Conservation (phyloP, 2,113 vertebrate species). For the Microtus richardsoni region DNA sequence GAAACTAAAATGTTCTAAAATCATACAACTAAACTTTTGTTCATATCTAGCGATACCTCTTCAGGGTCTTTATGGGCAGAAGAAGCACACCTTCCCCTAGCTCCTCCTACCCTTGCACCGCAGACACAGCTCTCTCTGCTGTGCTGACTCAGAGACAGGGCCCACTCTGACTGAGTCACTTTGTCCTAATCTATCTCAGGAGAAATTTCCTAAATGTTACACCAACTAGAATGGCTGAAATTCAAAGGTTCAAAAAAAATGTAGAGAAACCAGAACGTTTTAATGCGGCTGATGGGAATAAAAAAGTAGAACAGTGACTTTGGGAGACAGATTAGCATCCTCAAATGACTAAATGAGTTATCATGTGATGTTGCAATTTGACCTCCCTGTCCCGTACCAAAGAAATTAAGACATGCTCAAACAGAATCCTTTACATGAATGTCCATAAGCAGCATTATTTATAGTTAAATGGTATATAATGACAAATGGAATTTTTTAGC, state of each 20-base stretch:
- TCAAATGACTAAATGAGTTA: background rate
- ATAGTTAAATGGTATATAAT: background rate
- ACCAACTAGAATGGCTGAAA: background rate
- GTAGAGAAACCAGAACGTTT: background rate
- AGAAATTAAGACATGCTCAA: background rate
- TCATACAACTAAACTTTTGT: background rate
- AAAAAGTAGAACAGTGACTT: background rate
- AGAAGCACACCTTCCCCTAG: background rate
- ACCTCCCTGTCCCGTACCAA: too few relatives aligned
- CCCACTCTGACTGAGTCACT: too few relatives aligned
- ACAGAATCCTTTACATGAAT: background rate
- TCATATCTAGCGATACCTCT: background rate
- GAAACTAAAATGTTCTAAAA: background rate
- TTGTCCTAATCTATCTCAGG: background rate
- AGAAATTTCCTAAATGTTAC: background rate
- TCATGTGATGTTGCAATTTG: background rate
- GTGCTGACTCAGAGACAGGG: background rate
- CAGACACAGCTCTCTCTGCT: background rate
- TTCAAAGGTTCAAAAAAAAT: background rate
- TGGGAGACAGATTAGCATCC: background rate
- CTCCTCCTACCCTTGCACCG: background rate
- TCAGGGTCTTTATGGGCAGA: background rate
- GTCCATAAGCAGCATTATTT: background rate
- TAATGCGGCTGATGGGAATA: background rate
- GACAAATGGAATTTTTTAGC: background rate